phyloP scores from a whole-genome alignment of 2,113 vertebrate species.

The Peromyscus polionotus region DNA sequence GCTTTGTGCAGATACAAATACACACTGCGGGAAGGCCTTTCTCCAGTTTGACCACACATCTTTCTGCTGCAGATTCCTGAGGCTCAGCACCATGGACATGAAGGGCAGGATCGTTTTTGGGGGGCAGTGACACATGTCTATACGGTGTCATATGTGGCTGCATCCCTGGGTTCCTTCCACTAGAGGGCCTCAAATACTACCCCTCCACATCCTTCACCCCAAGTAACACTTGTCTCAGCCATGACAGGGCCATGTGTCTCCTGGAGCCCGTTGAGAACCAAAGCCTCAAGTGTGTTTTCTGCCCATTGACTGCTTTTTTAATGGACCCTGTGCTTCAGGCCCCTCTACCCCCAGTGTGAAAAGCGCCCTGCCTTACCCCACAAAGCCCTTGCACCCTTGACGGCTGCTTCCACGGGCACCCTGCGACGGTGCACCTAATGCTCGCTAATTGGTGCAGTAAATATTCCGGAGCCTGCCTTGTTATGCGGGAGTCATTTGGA shows the following conservation, averaged over 20 bases:
- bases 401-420: fast-evolving
- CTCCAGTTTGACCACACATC: fast-evolving
- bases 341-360: fast-evolving
- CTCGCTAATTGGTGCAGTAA: neutral
- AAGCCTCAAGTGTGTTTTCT: fast-evolving
- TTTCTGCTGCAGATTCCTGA: fast-evolving
- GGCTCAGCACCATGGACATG: fast-evolving
- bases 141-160: fast-evolving
- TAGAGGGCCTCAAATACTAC: fast-evolving
- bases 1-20: neutral
- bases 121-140: fast-evolving
- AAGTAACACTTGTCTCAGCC: no score
- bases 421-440: neutral
- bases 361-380: fast-evolving
- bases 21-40: fast-evolving
- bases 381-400: fast-evolving
- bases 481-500: neutral
- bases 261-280: fast-evolving
- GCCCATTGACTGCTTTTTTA: neutral
- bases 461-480: conserved; percentile 28
- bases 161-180: no score
- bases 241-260: neutral
- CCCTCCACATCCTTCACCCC: neutral
- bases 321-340: fast-evolving
- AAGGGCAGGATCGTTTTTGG: fast-evolving